Percentiles rank a stretch among this genome's conserved stretches.
phyloP scores from a whole-genome alignment of 2,113 vertebrate species.

The Herpetotheres cachinnans region DNA sequence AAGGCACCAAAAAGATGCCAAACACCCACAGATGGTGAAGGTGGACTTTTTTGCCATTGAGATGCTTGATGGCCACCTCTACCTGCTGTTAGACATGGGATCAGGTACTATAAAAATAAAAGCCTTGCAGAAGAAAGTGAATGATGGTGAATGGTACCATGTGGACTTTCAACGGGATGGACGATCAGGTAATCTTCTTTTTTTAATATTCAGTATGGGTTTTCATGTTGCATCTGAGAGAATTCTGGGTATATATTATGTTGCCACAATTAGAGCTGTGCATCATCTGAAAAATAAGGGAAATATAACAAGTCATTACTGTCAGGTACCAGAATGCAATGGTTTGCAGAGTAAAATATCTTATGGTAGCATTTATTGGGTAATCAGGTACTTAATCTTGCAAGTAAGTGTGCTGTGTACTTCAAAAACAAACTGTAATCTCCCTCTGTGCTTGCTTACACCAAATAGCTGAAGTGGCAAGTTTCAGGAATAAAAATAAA shows the following conservation, averaged over 20 bases:
- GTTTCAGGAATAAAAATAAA: neutral
- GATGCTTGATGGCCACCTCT: conserved; percentile 96
- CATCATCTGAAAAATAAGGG: neutral
- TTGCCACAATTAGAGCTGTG: neutral
- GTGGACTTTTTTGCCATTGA: conserved; percentile 99
- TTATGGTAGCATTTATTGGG: conserved; percentile 8
- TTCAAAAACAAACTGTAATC: neutral
- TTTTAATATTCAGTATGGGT: neutral
- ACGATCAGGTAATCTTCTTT: conserved; percentile 83
- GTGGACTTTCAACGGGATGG: conserved; percentile 97
- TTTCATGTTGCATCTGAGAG: neutral
- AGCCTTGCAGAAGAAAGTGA: conserved; percentile 95
- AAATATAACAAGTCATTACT: neutral
- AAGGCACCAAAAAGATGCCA: conserved; percentile 91
- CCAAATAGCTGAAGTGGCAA: neutral
- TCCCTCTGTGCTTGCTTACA: neutral
- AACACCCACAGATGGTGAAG: conserved; percentile 89
- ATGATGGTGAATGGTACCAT: conserved; percentile 99
- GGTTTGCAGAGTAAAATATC: neutral
- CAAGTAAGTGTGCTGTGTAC: conserved; percentile 8
- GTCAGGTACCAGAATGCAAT: neutral
- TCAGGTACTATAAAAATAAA: conserved; percentile 96
- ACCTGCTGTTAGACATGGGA: conserved; percentile 95
- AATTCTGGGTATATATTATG: neutral
- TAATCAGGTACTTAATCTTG: conserved; percentile 51